Base-by-base conservation (phyloP, 2,888 invertebrate genomes). In the Reticulitermes lucifugus region DNA sequence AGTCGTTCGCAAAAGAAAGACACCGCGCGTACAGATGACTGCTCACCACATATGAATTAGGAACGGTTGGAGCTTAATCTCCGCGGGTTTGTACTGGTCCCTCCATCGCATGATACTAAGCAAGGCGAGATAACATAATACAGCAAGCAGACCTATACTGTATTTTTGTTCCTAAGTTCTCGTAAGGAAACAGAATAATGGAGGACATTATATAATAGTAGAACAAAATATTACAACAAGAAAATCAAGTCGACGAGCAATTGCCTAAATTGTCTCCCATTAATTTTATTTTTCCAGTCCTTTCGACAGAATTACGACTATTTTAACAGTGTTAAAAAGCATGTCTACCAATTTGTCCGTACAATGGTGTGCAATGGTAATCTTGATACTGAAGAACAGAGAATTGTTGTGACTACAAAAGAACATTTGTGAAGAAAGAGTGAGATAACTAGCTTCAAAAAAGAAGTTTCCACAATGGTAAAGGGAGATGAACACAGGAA, bases 311-410 rank as follows among this genome's bases (percentile, higher is more conserved):
- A 80, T 80, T 80, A 80, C 60, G 51, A 41, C 43, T 43, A 77
- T 41, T 77, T 77, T 77, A 43, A 55, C 79, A 51, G 79, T 12
- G 55, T 51, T 79, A 51, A 79, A 77, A 70, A 65, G 29, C 81
- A 65, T 41, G 65, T 81, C 41, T 81, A 59, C n/a, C 51, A 35
- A 55, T 80, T 29, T 51, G 80, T 46, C 12, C 46, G 46, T 2
- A 35, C 35, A 29, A 75, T 75, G 41, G 75, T 41, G 75, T 41
- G 51, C 18, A 51, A 79, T 51, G 79, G 51, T 79, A 79, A 79
- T 79, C 51, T 46, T 41, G 75, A 41, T 43, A 77, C 22, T 43
- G 46, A 77, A 77, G 65, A n/a, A 4, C 4, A 65, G n/a, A n/a
- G 65, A 55, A 18, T 51, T 9, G 51, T 51, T 1, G 10, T 12